These are phyloP conservation scores for Pelmatolapia mariae DNA, from an alignment of 2,113 vertebrate species.

Conservation along the genomic window DNA sequence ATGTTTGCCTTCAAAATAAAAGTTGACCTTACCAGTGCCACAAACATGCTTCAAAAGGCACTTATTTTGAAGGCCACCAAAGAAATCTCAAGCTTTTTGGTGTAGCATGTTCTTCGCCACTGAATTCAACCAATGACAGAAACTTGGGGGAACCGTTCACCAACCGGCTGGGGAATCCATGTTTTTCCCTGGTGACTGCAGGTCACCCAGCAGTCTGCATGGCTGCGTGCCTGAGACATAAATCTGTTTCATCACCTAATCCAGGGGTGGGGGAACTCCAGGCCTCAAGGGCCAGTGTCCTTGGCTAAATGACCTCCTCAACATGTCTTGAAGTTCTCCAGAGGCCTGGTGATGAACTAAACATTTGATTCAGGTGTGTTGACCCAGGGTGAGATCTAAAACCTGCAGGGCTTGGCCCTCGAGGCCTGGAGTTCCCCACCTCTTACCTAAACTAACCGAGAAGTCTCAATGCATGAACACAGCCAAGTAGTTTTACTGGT, in stretches of 20 bases:
- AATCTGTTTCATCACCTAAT: neutral
- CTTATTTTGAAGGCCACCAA: neutral
- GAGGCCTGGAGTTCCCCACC: fast-evolving
- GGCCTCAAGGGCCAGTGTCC: neutral
- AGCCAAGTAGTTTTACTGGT: neutral
- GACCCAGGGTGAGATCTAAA: neutral
- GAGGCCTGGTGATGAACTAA: neutral
- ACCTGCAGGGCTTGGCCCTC: neutral
- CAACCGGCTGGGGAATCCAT: neutral
- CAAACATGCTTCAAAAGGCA: neutral
- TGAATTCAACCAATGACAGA: neutral
- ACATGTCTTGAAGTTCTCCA: neutral
- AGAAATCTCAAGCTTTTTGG: neutral
- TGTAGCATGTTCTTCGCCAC: neutral
- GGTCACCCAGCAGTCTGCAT: neutral
- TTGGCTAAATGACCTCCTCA: neutral
- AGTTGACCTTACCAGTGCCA: neutral
- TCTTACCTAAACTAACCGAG: neutral
- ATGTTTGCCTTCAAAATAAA: neutral
- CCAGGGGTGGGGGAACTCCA: neutral
- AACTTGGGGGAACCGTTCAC: neutral
- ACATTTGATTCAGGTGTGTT: neutral
- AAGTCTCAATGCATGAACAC: neutral
- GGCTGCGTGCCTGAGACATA: neutral
- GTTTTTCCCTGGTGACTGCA: neutral